Evolutionary conservation across 2,113 vertebrate species (phyloP).

Genomic region (Pomatorhinus ruficollis): DNA sequence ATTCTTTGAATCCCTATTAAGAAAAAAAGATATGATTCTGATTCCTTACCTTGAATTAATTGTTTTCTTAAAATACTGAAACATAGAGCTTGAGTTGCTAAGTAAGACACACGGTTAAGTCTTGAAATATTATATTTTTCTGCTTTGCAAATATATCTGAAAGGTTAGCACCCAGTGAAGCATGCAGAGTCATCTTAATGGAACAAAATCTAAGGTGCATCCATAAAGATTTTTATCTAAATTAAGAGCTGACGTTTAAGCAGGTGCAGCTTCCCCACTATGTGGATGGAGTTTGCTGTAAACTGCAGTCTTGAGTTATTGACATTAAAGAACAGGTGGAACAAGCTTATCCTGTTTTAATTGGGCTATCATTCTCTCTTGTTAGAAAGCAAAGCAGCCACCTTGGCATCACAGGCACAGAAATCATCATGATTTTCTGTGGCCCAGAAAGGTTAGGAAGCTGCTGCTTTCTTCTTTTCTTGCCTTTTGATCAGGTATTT

Average conservation of each 20-base stretch:
- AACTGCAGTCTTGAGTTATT: slow-evolving; percentile 20
- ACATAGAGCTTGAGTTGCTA: slow-evolving; percentile 26
- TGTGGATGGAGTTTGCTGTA: background rate
- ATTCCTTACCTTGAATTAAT: slow-evolving; percentile 68
- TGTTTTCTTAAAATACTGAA: slow-evolving; percentile 61
- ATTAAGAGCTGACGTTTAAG: slow-evolving; percentile 15
- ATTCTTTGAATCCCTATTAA: slow-evolving; percentile 53
- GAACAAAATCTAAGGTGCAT: background rate
- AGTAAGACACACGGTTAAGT: slow-evolving; percentile 34
- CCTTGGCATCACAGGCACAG: slow-evolving; percentile 11
- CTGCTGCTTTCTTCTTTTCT: background rate
- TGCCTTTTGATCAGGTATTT: slow-evolving; percentile 24
- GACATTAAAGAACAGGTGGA: slow-evolving; percentile 50
- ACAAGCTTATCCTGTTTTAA: slow-evolving; percentile 62
- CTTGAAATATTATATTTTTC: slow-evolving; percentile 47
- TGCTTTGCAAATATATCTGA: slow-evolving; percentile 32
- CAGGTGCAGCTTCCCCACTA: background rate
- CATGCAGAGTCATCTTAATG: background rate
- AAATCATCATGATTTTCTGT: slow-evolving; percentile 29
- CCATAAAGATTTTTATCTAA: background rate
- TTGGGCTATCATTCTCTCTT: slow-evolving; percentile 55
- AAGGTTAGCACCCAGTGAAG: slow-evolving; percentile 22
- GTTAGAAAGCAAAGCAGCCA: slow-evolving; percentile 56
- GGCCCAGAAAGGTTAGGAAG: slow-evolving; percentile 13
- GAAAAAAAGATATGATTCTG: slow-evolving; percentile 45